Conservation (phyloP, 2,797 vertebrate species). For the Apogon hyalosoma region DNA sequence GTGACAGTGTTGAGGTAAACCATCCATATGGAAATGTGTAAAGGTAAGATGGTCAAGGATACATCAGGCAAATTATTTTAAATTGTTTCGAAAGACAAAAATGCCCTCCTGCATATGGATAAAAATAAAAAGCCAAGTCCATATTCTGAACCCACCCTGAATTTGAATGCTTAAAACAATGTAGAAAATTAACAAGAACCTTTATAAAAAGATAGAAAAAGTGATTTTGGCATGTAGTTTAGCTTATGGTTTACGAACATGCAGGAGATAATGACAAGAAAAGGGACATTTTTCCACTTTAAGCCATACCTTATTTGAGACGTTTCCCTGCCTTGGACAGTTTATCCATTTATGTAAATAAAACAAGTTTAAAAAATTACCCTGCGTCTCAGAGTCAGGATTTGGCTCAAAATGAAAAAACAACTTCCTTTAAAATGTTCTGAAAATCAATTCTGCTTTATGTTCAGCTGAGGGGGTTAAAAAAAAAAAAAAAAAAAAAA, state of each 20-base stretch:
- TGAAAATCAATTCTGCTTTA: slow-evolving; percentile 33
- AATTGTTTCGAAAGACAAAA: slow-evolving; percentile 37
- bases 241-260: slow-evolving; percentile 48
- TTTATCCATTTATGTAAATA: slow-evolving; percentile 42
- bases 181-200: slow-evolving; percentile 21
- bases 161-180: slow-evolving; percentile 52
- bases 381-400: slow-evolving; percentile 50
- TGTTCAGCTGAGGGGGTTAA: slow-evolving; percentile 28
- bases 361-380: slow-evolving; percentile 43
- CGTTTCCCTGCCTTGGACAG: slow-evolving; percentile 38
- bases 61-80: slow-evolving; percentile 25
- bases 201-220: not conserved
- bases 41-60: slow-evolving; percentile 35
- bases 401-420: slow-evolving; percentile 40
- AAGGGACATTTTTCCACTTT: slow-evolving; percentile 11
- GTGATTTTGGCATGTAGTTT: slow-evolving; percentile 51
- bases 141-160: slow-evolving; percentile 24
- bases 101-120: slow-evolving; percentile 24
- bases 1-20: slow-evolving; percentile 65
- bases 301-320: slow-evolving; percentile 38
- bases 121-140: slow-evolving; percentile 13
- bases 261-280: slow-evolving; percentile 40
- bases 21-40: slow-evolving; percentile 39
- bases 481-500: too few species aligned
- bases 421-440: slow-evolving; percentile 24